Conservation (phyloP, 2,797 vertebrate genomes). For the Xyrichtys novacula region DNA sequence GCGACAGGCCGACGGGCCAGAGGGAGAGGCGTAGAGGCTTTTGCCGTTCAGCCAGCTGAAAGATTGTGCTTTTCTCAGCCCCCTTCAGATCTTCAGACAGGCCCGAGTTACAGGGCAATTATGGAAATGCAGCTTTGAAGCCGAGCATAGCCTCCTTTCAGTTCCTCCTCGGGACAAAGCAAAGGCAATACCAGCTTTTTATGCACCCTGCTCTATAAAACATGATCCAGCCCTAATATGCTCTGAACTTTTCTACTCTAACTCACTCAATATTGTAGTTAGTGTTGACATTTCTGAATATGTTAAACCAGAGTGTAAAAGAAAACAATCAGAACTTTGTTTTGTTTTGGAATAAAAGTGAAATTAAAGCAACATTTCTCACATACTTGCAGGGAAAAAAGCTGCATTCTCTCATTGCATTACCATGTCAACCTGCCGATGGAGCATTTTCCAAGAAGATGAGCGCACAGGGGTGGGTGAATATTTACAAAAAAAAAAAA, state of each 20-base stretch:
- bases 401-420: conserved; percentile 16
- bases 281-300: conserved; percentile 31
- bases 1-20: conserved; percentile 79
- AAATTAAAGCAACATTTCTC: conserved; percentile 14
- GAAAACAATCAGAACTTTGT: conserved; percentile 15
- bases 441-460: conserved; percentile 57
- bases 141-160: conserved; percentile 88
- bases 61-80: conserved; percentile 89
- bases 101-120: conserved; percentile 98
- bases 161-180: conserved; percentile 87
- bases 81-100: conserved; percentile 88
- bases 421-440: conserved; percentile 33
- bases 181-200: conserved; percentile 76
- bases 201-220: conserved; percentile 70
- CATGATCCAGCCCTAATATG: conserved; percentile 49
- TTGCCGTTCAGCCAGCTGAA: conserved; percentile 95
- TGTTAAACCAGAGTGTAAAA: conserved; percentile 23
- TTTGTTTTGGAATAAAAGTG: conserved; percentile 4
- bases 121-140: conserved; percentile 99
- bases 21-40: conserved; percentile 85
- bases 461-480: conserved; percentile 54
- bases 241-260: conserved; percentile 42
- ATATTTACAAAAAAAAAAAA: conserved; percentile 37
- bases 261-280: conserved; percentile 21
- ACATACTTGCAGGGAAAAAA: conserved; percentile 27